A percentile compares a stretch with the other conserved stretches of the same genome.
phyloP scores from a whole-genome alignment of 2,888 invertebrate genomes.

The Agriopis leucophaearia region DNA sequence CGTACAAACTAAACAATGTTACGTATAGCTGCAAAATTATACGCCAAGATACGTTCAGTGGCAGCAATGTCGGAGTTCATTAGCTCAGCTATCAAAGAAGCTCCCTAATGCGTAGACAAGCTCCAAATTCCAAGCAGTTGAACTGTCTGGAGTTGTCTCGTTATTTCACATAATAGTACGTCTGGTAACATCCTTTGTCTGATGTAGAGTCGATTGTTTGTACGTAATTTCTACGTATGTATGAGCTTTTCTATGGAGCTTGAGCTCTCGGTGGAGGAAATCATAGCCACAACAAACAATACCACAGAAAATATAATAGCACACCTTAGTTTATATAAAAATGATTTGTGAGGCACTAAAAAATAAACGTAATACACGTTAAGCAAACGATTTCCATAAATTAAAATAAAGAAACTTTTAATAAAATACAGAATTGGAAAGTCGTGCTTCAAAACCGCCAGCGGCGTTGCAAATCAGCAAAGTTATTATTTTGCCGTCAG shows the following conservation, averaged over 20 bases:
- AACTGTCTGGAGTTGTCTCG: slow-evolving; percentile 12
- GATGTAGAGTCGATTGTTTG: background rate
- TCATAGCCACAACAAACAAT: too few species aligned
- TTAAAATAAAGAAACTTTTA: slow-evolving; percentile 30
- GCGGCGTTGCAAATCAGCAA: slow-evolving; percentile 38
- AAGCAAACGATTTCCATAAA: slow-evolving; percentile 5
- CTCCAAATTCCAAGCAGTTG: slow-evolving; percentile 13
- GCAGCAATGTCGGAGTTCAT: background rate
- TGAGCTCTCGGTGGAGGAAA: too few species aligned
- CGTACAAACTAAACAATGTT: background rate
- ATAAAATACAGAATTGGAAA: slow-evolving; percentile 40
- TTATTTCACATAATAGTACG: slow-evolving; percentile 4
- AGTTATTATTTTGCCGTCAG: slow-evolving; percentile 48
- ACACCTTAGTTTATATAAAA: too few species aligned
- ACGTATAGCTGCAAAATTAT: background rate
- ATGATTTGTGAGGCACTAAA: too few species aligned
- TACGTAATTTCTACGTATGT: too few species aligned
- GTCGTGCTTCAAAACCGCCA: slow-evolving; percentile 39
- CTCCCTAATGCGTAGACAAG: slow-evolving; percentile 7
- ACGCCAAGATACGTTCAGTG: background rate
- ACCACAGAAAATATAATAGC: too few species aligned
- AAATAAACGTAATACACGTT: background rate
- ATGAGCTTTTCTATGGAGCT: too few species aligned
- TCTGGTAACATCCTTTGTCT: slow-evolving; percentile 1
- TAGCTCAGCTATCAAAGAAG: slow-evolving; percentile 11